Base-by-base conservation (phyloP, 1,140 invertebrate species). In the Diabrotica virgifera region DNA sequence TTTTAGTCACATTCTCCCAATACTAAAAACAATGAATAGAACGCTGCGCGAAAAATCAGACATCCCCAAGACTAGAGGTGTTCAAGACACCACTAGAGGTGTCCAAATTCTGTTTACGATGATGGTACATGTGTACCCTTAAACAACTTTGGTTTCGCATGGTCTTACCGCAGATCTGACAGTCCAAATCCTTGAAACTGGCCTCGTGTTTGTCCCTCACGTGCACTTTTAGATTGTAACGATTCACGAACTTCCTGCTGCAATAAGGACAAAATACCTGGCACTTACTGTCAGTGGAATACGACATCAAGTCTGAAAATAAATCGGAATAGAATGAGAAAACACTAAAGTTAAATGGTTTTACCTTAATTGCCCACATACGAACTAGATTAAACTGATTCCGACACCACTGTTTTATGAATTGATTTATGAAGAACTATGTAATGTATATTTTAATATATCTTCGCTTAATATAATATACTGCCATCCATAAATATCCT, bases 221-320 rank as follows among this genome's bases (percentile, higher is more conserved):
- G 73, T 86, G 84, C n/a, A 85, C 82, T 73, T 85, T 85, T 67
- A 86, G 70, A 72, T 85, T 86, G 78, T 85, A 85, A 10, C 83
- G 81, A 74, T 85, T 86, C n/a, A 83, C 83, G 74, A 86, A 86
- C 75, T 82, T 82, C 63, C 83, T 78, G 67, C 82, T 81, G 68
- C 85, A 86, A 63, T 82, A 82, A 0, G 82, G 82, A 72, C 85
- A 86, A 66, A 83, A 84, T 10, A 84, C 83, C 55, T 83, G 82
- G 10, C 80, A 79, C 37, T 82, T 81, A 68, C 82, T 80, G 70
- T 78, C 77, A n/a, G 64, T 67, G 11, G 68, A 60, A 63, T 68
- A 77, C 46, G 72, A 35, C 14, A 65, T 35, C 5, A 62, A 54
- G 70, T 74, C 72, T 74, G 72, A 37, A 74, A 72, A 64, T 10